Evolutionary conservation across 1,140 invertebrate species (phyloP).

Genomic region (Periplaneta americana): DNA sequence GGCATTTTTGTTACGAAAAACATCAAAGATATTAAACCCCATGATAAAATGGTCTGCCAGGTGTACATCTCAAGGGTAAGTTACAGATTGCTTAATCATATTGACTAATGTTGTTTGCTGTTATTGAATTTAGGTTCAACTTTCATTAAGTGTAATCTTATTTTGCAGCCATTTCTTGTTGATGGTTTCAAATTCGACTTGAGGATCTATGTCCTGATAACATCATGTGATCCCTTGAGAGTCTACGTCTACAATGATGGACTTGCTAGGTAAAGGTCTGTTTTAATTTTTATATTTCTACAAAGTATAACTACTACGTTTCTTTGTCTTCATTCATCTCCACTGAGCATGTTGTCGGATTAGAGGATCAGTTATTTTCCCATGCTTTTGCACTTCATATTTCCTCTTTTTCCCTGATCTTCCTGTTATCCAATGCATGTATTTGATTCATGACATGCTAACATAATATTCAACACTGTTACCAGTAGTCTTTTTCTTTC

Average conservation of each 20-base stretch:
- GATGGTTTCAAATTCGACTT: slow-evolving; percentile 98
- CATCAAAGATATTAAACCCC: slow-evolving; percentile 69
- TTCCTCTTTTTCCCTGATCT: no score
- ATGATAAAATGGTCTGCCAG: slow-evolving; percentile 80
- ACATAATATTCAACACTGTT: no score
- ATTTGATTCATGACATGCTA: no score
- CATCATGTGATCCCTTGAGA: slow-evolving; percentile 87
- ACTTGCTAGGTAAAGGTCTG: slow-evolving; percentile 60
- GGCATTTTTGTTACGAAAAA: slow-evolving; percentile 81
- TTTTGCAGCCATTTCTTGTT: slow-evolving; percentile 65
- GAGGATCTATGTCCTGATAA: slow-evolving; percentile 88
- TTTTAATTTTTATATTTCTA: not conserved
- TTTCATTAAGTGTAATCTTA: not conserved
- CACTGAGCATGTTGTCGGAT: no score
- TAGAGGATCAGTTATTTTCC: no score
- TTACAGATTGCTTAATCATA: not conserved
- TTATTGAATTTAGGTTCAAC: not conserved
- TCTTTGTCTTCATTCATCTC: no score
- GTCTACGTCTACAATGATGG: slow-evolving; percentile 96
- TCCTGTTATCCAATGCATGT: no score
- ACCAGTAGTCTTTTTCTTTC: no score
- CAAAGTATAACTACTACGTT: no score
- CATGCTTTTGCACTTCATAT: no score
- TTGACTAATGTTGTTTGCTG: not conserved
- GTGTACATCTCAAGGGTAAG: slow-evolving; percentile 59